Base-by-base conservation (phyloP, 2,113 vertebrate species). In the Myocastor coypus region DNA sequence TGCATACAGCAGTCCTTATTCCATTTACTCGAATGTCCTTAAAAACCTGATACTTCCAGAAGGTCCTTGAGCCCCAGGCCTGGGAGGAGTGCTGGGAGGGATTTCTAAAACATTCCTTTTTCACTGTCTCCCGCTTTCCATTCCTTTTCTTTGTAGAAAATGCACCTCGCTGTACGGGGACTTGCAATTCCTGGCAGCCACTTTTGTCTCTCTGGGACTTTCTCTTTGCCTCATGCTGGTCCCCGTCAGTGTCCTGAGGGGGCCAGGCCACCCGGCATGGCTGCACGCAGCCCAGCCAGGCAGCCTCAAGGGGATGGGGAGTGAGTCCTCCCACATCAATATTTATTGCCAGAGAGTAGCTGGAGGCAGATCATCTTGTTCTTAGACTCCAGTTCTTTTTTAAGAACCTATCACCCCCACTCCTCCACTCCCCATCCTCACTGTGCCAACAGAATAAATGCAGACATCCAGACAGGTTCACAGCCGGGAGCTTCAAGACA, bases 361-460 rank as follows among this genome's bases (percentile, higher is more conserved):
- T 96, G 89, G 93, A 96, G 96, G 95, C 91, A 91, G 95, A 97
- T 94, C 96, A 50, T 89, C 75, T n/a, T 96, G 97, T 98, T 97
- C 94, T 96, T 50, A 94, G 95, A 50, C 95, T 90, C 92, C 22
- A 5, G 73, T 93, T 94, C 94, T 95, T 97, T 97, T 96, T 96
- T 73, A 97, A 94, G 97, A 96, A 94, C 77, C 81, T 96, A 92
- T 97, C 87, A 87, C 81, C 61, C 32, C 52, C 77, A 37, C 64
- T 11, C 94, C 92, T 30, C 34, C 34, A 77, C 40, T 87, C 75
- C 46, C 64, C 63, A 46, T 28, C 88, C 84, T 64, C 77, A 37
- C 0, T 17, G 59, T 88, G 89, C 95, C 96, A 90, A 94, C 94
- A 88, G 61, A 64, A 85, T 64, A 81, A 80, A 92, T 92, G 42